Evolutionary conservation across 2,888 invertebrate genomes (phyloP).

Genomic region (Torymus aiolomorphi): DNA sequence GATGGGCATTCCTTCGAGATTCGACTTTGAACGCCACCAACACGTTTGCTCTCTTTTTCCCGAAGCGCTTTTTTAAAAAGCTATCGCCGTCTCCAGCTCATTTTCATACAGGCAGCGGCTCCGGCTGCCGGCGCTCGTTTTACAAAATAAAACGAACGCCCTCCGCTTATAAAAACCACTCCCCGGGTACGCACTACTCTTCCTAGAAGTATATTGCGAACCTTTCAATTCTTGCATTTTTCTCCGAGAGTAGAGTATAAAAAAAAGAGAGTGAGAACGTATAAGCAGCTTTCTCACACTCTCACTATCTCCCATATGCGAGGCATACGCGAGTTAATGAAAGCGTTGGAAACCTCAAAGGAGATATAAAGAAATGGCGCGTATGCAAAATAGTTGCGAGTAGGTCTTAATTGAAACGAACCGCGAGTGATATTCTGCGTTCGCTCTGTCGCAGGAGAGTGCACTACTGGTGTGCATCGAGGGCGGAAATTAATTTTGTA

Average conservation of each 20-base stretch:
- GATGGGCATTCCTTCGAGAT: slow-evolving; percentile 35
- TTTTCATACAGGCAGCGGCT: no score
- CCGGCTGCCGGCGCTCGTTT: no score
- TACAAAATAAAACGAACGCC: no score
- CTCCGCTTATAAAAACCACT: no score
- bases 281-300: no score
- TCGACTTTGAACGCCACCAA: slow-evolving; percentile 6
- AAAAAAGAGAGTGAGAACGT: no score
- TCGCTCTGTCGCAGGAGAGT: background rate
- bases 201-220: background rate
- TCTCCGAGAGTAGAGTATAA: background rate
- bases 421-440: background rate
- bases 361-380: slow-evolving; percentile 7
- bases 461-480: no score
- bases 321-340: background rate
- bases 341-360: slow-evolving; percentile 16
- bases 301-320: no score
- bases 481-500: no score
- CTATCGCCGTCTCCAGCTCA: no score
- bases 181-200: no score
- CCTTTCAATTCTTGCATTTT: slow-evolving; percentile 11
- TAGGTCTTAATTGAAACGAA: slow-evolving; percentile 2
- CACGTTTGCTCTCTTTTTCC: background rate
- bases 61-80: no score
- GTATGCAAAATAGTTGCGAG: background rate